Evolutionary conservation across 2,113 vertebrate species (phyloP).

Genomic region (Gambusia affinis): DNA sequence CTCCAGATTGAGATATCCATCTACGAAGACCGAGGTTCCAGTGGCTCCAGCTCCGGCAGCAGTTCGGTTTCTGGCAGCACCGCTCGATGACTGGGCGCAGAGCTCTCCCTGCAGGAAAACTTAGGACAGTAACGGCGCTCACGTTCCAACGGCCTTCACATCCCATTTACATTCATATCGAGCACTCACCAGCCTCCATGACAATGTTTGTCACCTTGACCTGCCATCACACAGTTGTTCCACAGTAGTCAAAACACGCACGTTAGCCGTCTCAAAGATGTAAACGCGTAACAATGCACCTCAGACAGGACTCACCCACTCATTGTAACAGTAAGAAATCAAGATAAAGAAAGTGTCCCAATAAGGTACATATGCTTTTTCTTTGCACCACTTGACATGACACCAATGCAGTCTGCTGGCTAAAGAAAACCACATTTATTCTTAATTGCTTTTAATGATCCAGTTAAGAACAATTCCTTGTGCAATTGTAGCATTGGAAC

Average conservation of each 20-base stretch:
- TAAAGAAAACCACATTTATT: not conserved
- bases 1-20: slow-evolving; percentile 96
- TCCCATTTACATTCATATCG: slow-evolving; percentile 31
- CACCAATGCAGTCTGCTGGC: not conserved
- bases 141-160: slow-evolving; percentile 10
- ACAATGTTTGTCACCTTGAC: not conserved
- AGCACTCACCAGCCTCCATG: slow-evolving; percentile 20
- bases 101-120: slow-evolving; percentile 49
- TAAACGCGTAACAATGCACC: slow-evolving; percentile 5
- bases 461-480: not conserved
- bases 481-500: not conserved
- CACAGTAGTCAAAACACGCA: slow-evolving; percentile 18
- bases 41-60: slow-evolving; percentile 88
- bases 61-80: slow-evolving; percentile 88
- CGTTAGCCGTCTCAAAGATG: slow-evolving; percentile 8
- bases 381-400: not conserved
- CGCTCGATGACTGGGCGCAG: slow-evolving; percentile 80
- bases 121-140: slow-evolving; percentile 14
- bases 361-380: not conserved
- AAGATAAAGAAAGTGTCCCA: not conserved
- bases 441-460: not conserved
- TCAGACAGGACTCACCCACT: not conserved
- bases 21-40: slow-evolving; percentile 95
- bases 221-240: slow-evolving; percentile 9
- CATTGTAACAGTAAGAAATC: not conserved